Base-by-base conservation (phyloP, 2,888 invertebrate genomes). In the Ochropacha duplaris region DNA sequence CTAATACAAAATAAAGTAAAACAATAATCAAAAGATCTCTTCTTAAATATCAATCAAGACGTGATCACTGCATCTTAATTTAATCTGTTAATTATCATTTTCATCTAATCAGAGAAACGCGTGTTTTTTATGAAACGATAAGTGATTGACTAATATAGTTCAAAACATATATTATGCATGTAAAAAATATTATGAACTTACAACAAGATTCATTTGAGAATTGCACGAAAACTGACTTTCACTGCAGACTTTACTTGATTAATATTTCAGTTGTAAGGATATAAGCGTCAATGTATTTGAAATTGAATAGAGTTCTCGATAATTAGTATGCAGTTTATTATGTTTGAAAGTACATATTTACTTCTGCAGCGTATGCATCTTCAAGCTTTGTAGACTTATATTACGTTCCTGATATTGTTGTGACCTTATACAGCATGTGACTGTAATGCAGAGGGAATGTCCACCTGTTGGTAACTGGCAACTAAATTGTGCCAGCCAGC, bases 41-140 rank as follows among this genome's bases (percentile, higher is more conserved):
- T 58, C 58, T 67, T 71, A 69, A 69, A 69, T 69, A 66, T 55
- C 11, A 52, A 49, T 57, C 28, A 4, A 61, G 49, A 71, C 71
- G 73, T 71, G 71, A 65, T 61, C 58, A 68, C 63, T 50, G 44
- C 50, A 8, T 39, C n/a, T 19, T 14, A 2, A 22, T 16, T 34
- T 36, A 49, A 60, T 57, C 52, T 49, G 8, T 16, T 12, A 12
- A 11, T 34, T 54, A 57, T 54, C 60, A 54, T 56, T 58, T 22
- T 58, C 51, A 56, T 52, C 52, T 52, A 31, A 52, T 52, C 52
- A 16, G 9, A 11, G 52, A 14, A 22, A 31, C 52, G 31, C 5
- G 52, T 14, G 44, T 44, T 44, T 31, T 51, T 24, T 31, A 19
- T 22, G 4, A 1, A 6, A 52, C n/a, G 31, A 34, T 31, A 11